Conservation (phyloP, 2,797 vertebrate species). For the Poecilia velifera region DNA sequence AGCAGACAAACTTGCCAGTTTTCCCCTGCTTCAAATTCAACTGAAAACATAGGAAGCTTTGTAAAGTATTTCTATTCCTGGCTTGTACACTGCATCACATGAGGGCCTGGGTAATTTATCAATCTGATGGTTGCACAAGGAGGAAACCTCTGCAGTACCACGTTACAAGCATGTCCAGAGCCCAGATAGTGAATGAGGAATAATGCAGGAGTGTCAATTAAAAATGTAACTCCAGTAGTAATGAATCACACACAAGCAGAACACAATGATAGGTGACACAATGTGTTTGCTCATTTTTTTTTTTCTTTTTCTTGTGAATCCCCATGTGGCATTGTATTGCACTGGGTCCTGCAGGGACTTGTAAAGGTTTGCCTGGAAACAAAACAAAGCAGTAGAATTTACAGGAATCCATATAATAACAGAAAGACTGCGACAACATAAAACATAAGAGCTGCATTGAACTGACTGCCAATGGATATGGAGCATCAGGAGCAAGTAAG, state of each 20-base stretch:
- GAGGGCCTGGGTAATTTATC: slow-evolving; percentile 53
- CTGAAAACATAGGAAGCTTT: slow-evolving; percentile 1
- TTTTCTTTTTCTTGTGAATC: neutral
- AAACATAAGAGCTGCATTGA: neutral
- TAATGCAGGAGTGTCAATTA: slow-evolving; percentile 7
- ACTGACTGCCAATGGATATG: neutral
- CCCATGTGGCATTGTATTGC: neutral
- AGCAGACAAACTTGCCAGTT: slow-evolving; percentile 18
- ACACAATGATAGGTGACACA: neutral
- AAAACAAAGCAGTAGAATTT: neutral
- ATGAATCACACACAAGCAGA: slow-evolving; percentile 3
- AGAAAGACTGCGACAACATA: neutral
- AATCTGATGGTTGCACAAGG: slow-evolving; percentile 44
- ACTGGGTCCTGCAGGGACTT: neutral
- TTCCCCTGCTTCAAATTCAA: slow-evolving; percentile 35
- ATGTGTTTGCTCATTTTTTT: neutral
- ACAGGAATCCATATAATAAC: neutral
- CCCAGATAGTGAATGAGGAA: neutral
- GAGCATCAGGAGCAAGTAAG: neutral
- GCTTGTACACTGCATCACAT: slow-evolving; percentile 21
- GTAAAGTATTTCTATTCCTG: slow-evolving; percentile 26
- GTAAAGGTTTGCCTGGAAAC: neutral
- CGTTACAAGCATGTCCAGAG: slow-evolving; percentile 2
- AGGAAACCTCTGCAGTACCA: slow-evolving; percentile 12
- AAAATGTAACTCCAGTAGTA: neutral